Evolutionary conservation across 1,140 invertebrate genomes (phyloP).

Genomic region (Drosophila pectinifera): DNA sequence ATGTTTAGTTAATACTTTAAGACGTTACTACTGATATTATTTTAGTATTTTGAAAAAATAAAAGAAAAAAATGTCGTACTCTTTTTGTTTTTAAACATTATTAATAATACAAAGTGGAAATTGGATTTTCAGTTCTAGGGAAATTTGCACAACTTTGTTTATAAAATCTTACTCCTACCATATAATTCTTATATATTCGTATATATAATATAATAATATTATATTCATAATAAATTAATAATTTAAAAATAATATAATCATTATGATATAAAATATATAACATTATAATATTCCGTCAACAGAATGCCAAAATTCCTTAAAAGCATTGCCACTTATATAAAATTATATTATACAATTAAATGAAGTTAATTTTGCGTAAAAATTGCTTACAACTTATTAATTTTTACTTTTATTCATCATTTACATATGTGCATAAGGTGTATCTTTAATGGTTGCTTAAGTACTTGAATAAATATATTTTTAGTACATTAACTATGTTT

Average conservation of each 20-base stretch:
- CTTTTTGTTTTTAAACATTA: neutral
- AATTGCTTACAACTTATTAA: too few species aligned
- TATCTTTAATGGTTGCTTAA: neutral
- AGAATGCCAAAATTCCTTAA: neutral
- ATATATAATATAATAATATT: too few species aligned
- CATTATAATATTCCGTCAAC: neutral
- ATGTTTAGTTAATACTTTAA: neutral
- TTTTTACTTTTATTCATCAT: too few species aligned
- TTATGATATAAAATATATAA: neutral
- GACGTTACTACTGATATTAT: neutral
- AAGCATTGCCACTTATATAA: too few species aligned
- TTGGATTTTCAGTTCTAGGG: neutral
- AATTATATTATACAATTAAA: too few species aligned
- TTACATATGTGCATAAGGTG: too few species aligned
- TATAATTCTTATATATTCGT: too few species aligned
- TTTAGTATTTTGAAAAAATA: neutral
- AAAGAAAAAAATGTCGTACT: too few species aligned
- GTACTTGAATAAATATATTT: constrained; percentile 16
- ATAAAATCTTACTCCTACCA: neutral
- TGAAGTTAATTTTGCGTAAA: too few species aligned
- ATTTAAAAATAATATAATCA: too few species aligned
- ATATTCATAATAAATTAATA: too few species aligned
- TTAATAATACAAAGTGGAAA: neutral
- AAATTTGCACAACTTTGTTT: neutral
- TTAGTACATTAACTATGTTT: neutral